phyloP scores from a whole-genome alignment of 2,888 invertebrate genomes.

The Lacanobia wlatinum region DNA sequence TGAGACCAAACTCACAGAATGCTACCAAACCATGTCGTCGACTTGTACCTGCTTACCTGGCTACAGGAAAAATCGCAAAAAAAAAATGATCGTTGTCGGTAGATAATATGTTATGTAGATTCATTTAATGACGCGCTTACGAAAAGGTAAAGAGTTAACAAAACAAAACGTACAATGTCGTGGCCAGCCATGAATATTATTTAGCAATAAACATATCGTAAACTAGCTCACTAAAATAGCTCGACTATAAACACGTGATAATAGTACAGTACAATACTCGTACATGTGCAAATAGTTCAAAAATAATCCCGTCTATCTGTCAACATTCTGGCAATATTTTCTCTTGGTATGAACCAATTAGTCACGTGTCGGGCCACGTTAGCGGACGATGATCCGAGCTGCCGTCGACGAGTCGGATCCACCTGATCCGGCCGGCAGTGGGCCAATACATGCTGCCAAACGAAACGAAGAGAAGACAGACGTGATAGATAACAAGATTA shows the following conservation, averaged over 20 bases:
- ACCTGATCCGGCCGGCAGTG: slow-evolving; percentile 53
- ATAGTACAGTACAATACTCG: slow-evolving; percentile 16
- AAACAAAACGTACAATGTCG: slow-evolving; percentile 6
- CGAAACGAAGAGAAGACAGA: slow-evolving; percentile 24
- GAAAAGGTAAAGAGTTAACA: slow-evolving; percentile 14
- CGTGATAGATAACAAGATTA: not conserved
- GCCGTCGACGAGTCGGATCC: slow-evolving; percentile 35
- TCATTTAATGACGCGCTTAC: slow-evolving; percentile 9
- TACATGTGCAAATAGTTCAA: slow-evolving; percentile 44
- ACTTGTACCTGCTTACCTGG: not conserved
- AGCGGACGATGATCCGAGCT: not conserved
- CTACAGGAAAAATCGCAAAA: slow-evolving; percentile 6
- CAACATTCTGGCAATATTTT: slow-evolving; percentile 62
- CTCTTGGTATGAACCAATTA: slow-evolving; percentile 26
- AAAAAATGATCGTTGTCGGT: not conserved
- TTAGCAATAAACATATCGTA: slow-evolving; percentile 44
- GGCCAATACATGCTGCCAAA: slow-evolving; percentile 64
- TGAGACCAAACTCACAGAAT: not conserved
- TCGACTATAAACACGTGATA: slow-evolving; percentile 30
- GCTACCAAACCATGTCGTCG: not conserved
- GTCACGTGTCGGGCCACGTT: slow-evolving; percentile 58
- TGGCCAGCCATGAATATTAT: slow-evolving; percentile 24
- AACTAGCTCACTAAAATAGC: slow-evolving; percentile 35
- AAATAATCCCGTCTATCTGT: slow-evolving; percentile 48
- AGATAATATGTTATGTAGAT: not conserved